These are phyloP conservation scores for Paratrypauchen microcephalus DNA, from an alignment of 2,797 vertebrate species.

Conservation along the genomic window DNA sequence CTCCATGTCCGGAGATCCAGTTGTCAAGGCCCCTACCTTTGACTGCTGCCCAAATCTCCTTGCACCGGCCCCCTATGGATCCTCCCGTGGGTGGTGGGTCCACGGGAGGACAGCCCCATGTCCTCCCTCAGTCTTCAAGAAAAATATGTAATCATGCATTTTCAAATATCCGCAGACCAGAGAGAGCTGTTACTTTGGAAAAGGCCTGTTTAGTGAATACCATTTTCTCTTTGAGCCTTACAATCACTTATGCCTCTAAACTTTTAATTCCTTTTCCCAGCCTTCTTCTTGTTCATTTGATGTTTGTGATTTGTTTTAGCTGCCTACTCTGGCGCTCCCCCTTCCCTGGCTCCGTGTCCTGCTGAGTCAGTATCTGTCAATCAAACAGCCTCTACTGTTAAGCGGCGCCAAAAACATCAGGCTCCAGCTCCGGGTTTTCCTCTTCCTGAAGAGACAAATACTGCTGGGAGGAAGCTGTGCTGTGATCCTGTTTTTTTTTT, in stretches of 20 bases:
- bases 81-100: too few relatives aligned
- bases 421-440: conserved; percentile 26
- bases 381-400: conserved; percentile 47
- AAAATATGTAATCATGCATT: not conserved
- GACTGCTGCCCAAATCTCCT: too few relatives aligned
- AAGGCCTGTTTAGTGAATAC: conserved; percentile 14
- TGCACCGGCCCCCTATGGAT: too few relatives aligned
- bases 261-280: conserved; percentile 27
- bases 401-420: conserved; percentile 39
- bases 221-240: conserved; percentile 14
- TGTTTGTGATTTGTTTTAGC: conserved; percentile 32
- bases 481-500: not conserved
- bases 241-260: conserved; percentile 16
- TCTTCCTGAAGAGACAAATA: conserved; percentile 29
- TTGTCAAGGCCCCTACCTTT: too few relatives aligned
- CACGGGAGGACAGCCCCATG: too few relatives aligned
- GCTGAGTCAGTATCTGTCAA: conserved; percentile 55
- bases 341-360: conserved; percentile 41
- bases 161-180: conserved; percentile 5
- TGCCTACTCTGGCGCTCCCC: conserved; percentile 7
- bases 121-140: too few relatives aligned
- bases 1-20: too few relatives aligned
- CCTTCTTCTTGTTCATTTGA: conserved; percentile 21
- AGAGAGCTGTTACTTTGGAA: not conserved
- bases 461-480: conserved; percentile 18